Evolutionary conservation across 2,797 vertebrate species (phyloP).

Genomic region (Danio jaintianensis): DNA sequence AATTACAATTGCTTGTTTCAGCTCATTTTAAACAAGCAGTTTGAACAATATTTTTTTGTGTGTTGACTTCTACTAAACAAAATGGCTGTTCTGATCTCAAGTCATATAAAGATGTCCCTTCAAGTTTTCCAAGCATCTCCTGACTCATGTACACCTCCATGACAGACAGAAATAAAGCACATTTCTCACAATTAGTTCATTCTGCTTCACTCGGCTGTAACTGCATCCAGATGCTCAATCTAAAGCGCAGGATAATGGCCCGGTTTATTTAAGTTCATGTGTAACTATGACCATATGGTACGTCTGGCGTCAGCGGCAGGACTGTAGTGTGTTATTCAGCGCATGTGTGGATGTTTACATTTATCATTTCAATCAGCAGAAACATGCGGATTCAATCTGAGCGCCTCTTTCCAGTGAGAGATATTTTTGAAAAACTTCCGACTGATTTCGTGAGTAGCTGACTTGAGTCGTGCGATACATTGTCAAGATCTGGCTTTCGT

Average conservation of each 20-base stretch:
- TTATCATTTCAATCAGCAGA: conserved; percentile 41
- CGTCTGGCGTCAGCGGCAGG: not conserved
- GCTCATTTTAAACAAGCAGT: no score
- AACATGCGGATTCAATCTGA: conserved; percentile 38
- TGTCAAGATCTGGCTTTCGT: not conserved
- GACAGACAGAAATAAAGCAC: conserved; percentile 36
- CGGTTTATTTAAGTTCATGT: conserved; percentile 49
- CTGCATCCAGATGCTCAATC: conserved; percentile 53
- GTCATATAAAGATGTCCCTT: conserved; percentile 8
- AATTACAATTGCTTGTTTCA: no score
- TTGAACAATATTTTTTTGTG: not conserved
- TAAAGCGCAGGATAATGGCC: conserved; percentile 35
- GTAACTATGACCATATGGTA: conserved; percentile 52
- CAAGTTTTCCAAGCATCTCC: conserved; percentile 2
- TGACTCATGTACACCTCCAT: conserved; percentile 28
- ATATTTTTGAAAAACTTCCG: conserved; percentile 23
- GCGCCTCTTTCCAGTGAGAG: conserved; percentile 21
- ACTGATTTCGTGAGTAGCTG: not conserved
- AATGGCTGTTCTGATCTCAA: not conserved
- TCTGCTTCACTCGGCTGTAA: conserved; percentile 43
- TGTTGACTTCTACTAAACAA: conserved; percentile 3
- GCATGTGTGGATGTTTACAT: conserved; percentile 47
- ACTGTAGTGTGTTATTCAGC: conserved; percentile 12
- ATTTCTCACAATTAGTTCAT: conserved; percentile 43
- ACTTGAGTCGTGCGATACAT: not conserved